phyloP scores from a whole-genome alignment of 2,888 invertebrate genomes.

The Smittia sp. region DNA sequence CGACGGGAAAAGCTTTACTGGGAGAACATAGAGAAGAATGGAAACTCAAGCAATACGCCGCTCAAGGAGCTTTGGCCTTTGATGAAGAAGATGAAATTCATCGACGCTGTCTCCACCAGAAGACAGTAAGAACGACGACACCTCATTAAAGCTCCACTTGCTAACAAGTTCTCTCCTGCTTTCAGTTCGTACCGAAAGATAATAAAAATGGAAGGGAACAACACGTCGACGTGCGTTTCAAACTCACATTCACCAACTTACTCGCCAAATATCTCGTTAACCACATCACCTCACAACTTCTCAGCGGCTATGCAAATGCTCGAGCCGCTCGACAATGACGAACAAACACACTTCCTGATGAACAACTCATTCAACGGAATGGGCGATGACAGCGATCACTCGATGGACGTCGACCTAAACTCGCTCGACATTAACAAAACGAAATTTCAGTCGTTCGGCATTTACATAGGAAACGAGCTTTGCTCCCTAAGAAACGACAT shows the following conservation, averaged over 20 bases:
- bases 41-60: slow-evolving; percentile 36
- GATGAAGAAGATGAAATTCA: slow-evolving; percentile 39
- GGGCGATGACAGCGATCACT: slow-evolving; percentile 30
- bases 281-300: slow-evolving; percentile 39
- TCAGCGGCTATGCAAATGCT: slow-evolving; percentile 33
- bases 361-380: slow-evolving; percentile 40
- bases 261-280: slow-evolving; percentile 37
- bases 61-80: slow-evolving; percentile 40
- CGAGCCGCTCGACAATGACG: slow-evolving; percentile 35
- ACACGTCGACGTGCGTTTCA: neutral
- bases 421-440: slow-evolving; percentile 38
- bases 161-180: too few species aligned
- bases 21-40: slow-evolving; percentile 41
- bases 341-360: slow-evolving; percentile 36
- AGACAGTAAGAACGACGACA: slow-evolving; percentile 40
- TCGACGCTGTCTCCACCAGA: slow-evolving; percentile 35
- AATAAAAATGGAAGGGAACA: slow-evolving; percentile 23
- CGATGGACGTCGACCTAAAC: slow-evolving; percentile 35
- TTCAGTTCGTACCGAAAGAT: slow-evolving; percentile 25
- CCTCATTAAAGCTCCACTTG: too few species aligned
- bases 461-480: slow-evolving; percentile 37
- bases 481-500: slow-evolving; percentile 23
- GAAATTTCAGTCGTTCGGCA: slow-evolving; percentile 38
- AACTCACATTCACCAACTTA: slow-evolving; percentile 17
- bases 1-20: slow-evolving; percentile 38